phyloP scores from a whole-genome alignment of 2,797 vertebrate species.

The Mormyrus proboscirostris region DNA sequence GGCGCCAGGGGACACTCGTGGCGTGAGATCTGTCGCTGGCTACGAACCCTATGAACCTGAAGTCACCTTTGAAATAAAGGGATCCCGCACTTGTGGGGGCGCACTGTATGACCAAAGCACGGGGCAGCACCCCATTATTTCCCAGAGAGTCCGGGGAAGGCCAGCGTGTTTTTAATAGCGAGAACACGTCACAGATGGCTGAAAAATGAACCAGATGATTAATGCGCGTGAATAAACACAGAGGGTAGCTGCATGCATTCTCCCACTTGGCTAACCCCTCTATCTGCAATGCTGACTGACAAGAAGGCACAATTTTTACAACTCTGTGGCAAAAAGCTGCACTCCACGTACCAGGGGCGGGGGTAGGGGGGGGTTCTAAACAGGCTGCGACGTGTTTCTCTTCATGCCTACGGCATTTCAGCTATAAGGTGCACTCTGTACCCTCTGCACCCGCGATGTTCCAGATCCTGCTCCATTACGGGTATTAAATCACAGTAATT shows the following conservation, averaged over 20 bases:
- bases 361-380: neutral
- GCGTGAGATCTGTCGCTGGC: neutral
- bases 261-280: neutral
- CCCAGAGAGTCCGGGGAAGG: neutral
- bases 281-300: neutral
- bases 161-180: neutral
- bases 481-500: neutral
- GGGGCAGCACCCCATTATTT: neutral
- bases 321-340: neutral
- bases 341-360: neutral
- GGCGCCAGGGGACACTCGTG: neutral
- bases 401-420: neutral
- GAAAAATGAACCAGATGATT: neutral
- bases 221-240: neutral
- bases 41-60: neutral
- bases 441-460: neutral
- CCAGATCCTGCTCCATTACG: neutral
- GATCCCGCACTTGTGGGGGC: neutral
- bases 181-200: neutral
- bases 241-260: neutral
- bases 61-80: neutral
- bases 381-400: neutral
- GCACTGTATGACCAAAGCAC: neutral
- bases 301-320: neutral
- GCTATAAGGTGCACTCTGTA: neutral